Percentiles rank a stretch among this genome's conserved stretches.
Conservation (phyloP, 2,113 vertebrate genomes). For the Lycaon pictus region DNA sequence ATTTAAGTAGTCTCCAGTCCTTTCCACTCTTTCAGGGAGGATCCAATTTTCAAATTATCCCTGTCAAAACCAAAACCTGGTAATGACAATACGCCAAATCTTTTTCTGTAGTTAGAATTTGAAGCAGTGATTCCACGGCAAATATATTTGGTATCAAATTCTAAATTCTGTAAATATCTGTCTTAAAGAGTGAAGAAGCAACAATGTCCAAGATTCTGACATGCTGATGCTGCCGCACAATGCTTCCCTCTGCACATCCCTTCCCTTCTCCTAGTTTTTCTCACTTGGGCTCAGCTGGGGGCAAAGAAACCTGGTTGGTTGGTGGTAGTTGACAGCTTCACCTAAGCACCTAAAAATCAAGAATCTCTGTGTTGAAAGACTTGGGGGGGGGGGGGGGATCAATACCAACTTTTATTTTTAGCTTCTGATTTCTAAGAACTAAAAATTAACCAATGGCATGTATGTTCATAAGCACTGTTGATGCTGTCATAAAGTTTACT, state of each 20-base stretch:
- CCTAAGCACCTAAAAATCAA: background rate
- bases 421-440: background rate
- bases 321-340: background rate
- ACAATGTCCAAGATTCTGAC: background rate
- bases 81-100: background rate
- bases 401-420: background rate
- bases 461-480: background rate
- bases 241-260: rapidly evolving
- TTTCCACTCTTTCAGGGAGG: background rate
- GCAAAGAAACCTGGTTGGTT: background rate
- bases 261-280: rapidly evolving
- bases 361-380: background rate
- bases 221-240: no score
- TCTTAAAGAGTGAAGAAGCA: background rate
- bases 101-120: background rate
- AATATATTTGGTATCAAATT: background rate
- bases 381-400: background rate
- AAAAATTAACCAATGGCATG: background rate
- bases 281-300: background rate
- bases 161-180: background rate
- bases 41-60: background rate
- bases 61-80: background rate
- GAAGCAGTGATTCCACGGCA: background rate
- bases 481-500: background rate
- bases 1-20: background rate